phyloP scores from a whole-genome alignment of 2,797 vertebrate species.

The Prionace glauca region DNA sequence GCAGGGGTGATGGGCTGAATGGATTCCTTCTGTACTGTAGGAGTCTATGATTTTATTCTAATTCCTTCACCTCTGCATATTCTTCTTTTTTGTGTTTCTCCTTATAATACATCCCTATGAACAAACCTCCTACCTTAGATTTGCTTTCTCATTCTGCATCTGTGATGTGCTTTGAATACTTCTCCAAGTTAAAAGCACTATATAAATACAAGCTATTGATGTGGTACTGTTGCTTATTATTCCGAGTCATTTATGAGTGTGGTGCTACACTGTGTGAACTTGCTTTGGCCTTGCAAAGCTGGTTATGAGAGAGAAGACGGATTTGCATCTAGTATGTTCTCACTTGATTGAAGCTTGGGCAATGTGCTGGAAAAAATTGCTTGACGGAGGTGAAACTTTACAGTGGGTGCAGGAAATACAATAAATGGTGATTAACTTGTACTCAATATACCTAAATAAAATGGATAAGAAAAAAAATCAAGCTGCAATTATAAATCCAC shows the following conservation, averaged over 20 bases:
- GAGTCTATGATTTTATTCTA: no score
- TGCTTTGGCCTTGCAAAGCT: neutral
- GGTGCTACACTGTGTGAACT: neutral
- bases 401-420: no score
- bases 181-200: neutral
- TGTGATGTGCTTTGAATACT: neutral
- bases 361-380: neutral
- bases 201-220: neutral
- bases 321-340: neutral
- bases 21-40: no score
- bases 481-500: no score
- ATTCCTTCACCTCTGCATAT: neutral
- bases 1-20: no score
- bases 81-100: neutral
- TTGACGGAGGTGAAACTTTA: neutral
- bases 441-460: neutral
- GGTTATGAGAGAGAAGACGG: neutral
- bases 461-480: neutral
- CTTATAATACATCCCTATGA: neutral
- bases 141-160: neutral
- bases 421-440: neutral
- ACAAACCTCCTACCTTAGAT: neutral
- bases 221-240: neutral
- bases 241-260: neutral
- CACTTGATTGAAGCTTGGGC: neutral